Conservation (phyloP, 1,140 invertebrate species). For the Samia ricini region DNA sequence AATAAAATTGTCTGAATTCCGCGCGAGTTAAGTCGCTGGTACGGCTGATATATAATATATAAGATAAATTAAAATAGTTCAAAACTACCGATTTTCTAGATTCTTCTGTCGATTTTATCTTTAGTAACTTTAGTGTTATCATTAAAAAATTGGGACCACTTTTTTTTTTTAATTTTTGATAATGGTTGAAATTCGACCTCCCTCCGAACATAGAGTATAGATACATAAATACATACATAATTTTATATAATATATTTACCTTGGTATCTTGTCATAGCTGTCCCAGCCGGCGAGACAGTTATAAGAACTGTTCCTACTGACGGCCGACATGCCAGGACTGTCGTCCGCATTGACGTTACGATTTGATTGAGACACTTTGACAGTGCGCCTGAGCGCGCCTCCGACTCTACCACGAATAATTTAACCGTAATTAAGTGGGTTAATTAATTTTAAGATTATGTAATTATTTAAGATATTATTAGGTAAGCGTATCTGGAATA, state of each 20-base stretch:
- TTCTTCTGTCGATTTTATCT: too few species aligned
- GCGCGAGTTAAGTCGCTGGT: too few species aligned
- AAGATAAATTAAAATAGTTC: too few species aligned
- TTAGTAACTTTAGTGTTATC: too few species aligned
- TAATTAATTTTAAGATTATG: background rate
- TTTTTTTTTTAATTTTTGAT: too few species aligned
- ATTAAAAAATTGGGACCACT: too few species aligned
- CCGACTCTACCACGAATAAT: background rate
- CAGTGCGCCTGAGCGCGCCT: background rate
- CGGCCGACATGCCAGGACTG: conserved; percentile 36
- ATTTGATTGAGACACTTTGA: background rate
- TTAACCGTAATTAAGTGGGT: background rate
- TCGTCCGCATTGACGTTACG: background rate
- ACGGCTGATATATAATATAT: too few species aligned
- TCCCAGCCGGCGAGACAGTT: conserved; percentile 93
- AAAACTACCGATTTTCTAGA: too few species aligned
- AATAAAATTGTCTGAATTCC: too few species aligned
- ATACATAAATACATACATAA: too few species aligned
- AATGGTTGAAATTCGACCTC: too few species aligned
- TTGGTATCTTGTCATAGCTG: conserved; percentile 92
- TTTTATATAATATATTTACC: conserved; percentile 76
- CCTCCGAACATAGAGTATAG: too few species aligned
- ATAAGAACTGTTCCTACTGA: conserved; percentile 87
- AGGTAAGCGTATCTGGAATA: background rate
- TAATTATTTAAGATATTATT: background rate